Evolutionary conservation across 2,888 invertebrate genomes (phyloP), one percentile per base, ranked within the genome.

Genomic region (Epirrhoe alternata): DNA sequence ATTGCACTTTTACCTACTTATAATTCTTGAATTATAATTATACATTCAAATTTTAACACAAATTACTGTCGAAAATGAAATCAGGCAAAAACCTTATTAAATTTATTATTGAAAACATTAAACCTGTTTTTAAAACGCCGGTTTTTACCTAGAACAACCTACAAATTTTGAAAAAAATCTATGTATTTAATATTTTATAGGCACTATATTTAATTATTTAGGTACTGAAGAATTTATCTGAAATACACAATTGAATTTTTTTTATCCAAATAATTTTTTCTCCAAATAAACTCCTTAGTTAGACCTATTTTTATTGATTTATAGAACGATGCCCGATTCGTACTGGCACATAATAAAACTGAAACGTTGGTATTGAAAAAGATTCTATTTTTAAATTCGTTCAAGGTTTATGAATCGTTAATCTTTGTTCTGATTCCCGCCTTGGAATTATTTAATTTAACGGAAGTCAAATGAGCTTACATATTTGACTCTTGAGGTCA

Each of bases 351-450:
- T 54, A 59, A 66, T 63, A 66, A 60, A 73, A 67, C 64, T 58
- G 59, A 70, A 59, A 59, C 14, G 64, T 73, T 68, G 72, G 73
- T 74, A 70, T 72, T 68, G 57, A 64, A 70, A 70, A 69, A 55
- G 70, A 75, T 72, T 77, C 78, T 79, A 79, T 75, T 74, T 75
- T 76, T 78, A 61, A 72, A 81, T 72, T 69, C 59, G 63, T 67
- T 70, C 77, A 80, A 80, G 81, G 77, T 58, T 56, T 63, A 54
- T 50, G 54, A 55, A 31, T 24, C 31, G 38, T 62, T 61, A 47
- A 55, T 61, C 49, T 59, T 63, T 64, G 60, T 64, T 57, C 54
- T 63, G 51, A 47, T 61, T 47, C 17, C 42, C 49, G 55, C 57
- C 61, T 66, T 50, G 58, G 35, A 51, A 42, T 57, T 45, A 51